These are phyloP conservation scores for Pomatorhinus ruficollis DNA, from an alignment of 2,113 vertebrate genomes.

Conservation along the genomic window DNA sequence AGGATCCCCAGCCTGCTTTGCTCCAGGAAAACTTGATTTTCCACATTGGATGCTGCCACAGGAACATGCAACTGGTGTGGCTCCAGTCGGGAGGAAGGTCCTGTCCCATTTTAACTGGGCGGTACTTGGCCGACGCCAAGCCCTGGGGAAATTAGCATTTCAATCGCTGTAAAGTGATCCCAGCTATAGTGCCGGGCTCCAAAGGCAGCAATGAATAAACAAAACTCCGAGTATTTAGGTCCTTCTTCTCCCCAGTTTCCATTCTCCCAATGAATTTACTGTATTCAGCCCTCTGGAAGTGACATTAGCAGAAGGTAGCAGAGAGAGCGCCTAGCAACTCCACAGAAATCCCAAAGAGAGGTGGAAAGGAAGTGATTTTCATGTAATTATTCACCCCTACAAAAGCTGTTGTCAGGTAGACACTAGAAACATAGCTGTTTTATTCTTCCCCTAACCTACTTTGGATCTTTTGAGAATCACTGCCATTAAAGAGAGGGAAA, in stretches of 20 bases:
- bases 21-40: constrained; percentile 16
- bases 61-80: constrained; percentile 51
- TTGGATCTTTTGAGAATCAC: constrained; percentile 76
- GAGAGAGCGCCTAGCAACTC: constrained; percentile 77
- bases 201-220: constrained; percentile 61
- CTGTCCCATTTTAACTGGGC: constrained; percentile 54
- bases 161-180: constrained; percentile 64
- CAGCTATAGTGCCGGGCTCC: constrained; percentile 44
- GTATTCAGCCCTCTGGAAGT: constrained; percentile 71
- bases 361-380: constrained; percentile 82
- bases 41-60: not conserved
- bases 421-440: constrained; percentile 80
- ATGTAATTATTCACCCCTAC: constrained; percentile 81
- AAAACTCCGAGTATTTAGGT: constrained; percentile 56
- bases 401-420: constrained; percentile 83
- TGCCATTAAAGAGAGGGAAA: constrained; percentile 50
- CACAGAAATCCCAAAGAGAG: constrained; percentile 73
- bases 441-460: constrained; percentile 83
- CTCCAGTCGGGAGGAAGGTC: not conserved
- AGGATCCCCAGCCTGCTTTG: not conserved
- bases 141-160: constrained; percentile 73
- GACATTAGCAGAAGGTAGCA: constrained; percentile 74
- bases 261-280: constrained; percentile 62
- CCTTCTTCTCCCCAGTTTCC: constrained; percentile 31
- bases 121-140: not conserved